Base-by-base conservation (phyloP, 2,797 vertebrate species). In the Mycteria americana region DNA sequence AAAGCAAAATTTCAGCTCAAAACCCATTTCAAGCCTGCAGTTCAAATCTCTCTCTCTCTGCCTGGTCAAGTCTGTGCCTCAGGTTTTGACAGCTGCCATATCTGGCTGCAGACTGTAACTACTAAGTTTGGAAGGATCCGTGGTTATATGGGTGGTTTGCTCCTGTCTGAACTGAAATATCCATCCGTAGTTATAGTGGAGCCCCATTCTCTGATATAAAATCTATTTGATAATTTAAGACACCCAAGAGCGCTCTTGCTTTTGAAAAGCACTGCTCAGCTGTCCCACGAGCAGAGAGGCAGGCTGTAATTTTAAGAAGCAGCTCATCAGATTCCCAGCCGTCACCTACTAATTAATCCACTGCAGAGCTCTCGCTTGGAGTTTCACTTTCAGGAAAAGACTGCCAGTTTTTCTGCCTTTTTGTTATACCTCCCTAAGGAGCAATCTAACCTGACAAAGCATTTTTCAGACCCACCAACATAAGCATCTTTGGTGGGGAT, bases 271-370 rank as follows among this genome's bases (percentile, higher is more conserved):
- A 13, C 63, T 53, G 48, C 67, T 89, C 41, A 43, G 68, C 81
- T 83, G 43, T 83, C 67, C 87, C 67, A 41, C n/a, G 25, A 89
- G 53, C 60, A 91, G 68, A 88, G 50, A 76, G 28, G 56, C 35
- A 80, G 74, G 77, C 63, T 89, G 57, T 73, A 85, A 92, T 95
- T 88, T 89, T 72, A 74, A 74, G 78, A 16, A 94, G 53, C 65
- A 75, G 43, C 45, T 93, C 69, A 63, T 78, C 88, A 94, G 43
- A 64, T 77, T 90, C 39, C 64, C 69, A 76, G 73, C 35, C 57
- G 0, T 70, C 63, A 85, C 74, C 80, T 64, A 57, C 69, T 88
- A 96, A 96, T 96, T 95, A 96, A 93, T 85, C 54, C 57, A 77
- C 46, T 3, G 1, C 78, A 92, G 78, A 83, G 15, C 7, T 81